Conservation (phyloP, 2,888 invertebrate species). For the Callyntrura guangdongensis region DNA sequence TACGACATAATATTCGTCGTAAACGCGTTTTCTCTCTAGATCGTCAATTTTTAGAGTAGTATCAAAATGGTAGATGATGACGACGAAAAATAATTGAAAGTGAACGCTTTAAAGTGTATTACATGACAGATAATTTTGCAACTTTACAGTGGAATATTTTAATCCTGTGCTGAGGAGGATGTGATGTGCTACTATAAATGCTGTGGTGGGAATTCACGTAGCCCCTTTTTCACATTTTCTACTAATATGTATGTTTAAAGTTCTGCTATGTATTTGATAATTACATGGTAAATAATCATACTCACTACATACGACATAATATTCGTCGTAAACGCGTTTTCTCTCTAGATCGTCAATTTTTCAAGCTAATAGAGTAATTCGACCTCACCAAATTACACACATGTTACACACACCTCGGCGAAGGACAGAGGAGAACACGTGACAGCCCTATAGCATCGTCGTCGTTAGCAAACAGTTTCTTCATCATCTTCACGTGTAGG, state of each 20-base stretch:
- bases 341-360: background rate
- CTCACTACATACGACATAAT: background rate
- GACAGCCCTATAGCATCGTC: background rate
- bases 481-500: background rate
- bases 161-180: background rate
- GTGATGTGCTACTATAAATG: background rate
- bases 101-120: background rate
- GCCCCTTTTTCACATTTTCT: conserved; percentile 15
- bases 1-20: background rate
- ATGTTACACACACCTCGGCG: background rate
- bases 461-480: background rate
- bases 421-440: conserved; percentile 19
- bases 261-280: background rate
- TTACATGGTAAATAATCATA: background rate
- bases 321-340: background rate
- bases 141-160: conserved; percentile 22
- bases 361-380: too few relatives aligned
- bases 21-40: background rate
- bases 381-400: background rate
- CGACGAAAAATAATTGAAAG: background rate
- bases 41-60: too few relatives aligned
- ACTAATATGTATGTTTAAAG: background rate
- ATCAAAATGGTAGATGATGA: background rate
- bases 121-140: background rate
- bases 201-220: conserved; percentile 47